Conservation (phyloP, 2,113 vertebrate genomes). For the Syngnathoides biaculeatus region DNA sequence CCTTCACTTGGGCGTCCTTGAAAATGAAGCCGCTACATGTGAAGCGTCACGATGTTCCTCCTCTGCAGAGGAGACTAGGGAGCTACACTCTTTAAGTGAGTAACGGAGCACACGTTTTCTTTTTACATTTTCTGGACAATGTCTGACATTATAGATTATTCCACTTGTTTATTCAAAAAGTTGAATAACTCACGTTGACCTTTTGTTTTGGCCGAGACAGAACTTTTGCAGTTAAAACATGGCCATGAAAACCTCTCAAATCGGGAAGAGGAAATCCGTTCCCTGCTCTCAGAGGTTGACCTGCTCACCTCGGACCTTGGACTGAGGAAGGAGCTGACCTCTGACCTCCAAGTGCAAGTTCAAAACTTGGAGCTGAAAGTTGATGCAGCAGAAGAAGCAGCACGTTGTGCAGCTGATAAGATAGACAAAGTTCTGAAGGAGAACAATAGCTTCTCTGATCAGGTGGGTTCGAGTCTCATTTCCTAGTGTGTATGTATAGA, state of each 20-base stretch:
- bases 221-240: conserved; percentile 9
- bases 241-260: conserved; percentile 37
- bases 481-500: neutral
- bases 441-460: conserved; percentile 52
- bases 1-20: neutral
- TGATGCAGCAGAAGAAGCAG: conserved; percentile 59
- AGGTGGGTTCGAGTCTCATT: conserved; percentile 26
- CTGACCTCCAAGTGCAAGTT: conserved; percentile 64
- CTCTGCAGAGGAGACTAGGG: neutral
- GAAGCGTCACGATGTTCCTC: neutral
- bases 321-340: conserved; percentile 59
- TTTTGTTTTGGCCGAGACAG: neutral
- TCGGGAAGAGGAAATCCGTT: conserved; percentile 49
- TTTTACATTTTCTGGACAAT: neutral
- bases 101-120: neutral
- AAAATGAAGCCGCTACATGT: conserved; percentile 17
- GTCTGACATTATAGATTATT: no score
- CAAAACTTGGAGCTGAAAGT: conserved; percentile 56
- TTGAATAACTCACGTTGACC: neutral
- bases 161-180: neutral
- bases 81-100: conserved; percentile 17
- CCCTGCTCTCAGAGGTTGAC: conserved; percentile 58
- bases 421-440: conserved; percentile 40
- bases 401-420: conserved; percentile 50
- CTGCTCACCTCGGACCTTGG: conserved; percentile 62